A percentile compares a stretch with the other conserved stretches of the same genome.
Conservation (phyloP, 2,113 vertebrate species). For the Eonycteris spelaea region DNA sequence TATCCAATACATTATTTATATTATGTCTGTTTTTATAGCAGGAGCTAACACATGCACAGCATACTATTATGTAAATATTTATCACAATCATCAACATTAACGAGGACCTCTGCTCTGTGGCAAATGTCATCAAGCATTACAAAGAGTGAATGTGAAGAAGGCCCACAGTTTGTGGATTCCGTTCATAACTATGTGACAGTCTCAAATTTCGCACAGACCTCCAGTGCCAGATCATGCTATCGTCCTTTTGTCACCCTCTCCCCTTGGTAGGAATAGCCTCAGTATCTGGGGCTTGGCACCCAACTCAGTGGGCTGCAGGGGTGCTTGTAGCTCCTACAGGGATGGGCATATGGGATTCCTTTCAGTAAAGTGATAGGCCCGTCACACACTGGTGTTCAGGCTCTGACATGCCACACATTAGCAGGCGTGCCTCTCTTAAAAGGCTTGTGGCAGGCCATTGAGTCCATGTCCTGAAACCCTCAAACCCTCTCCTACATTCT, state of each 20-base stretch:
- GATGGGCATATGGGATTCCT: conserved; percentile 56
- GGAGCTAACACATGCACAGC: background rate
- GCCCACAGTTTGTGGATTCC: conserved; percentile 28
- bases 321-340: background rate
- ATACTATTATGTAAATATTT: background rate
- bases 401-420: conserved; percentile 74
- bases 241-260: conserved; percentile 20
- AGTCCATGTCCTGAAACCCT: background rate
- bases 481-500: background rate
- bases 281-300: background rate
- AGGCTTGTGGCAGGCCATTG: conserved; percentile 48
- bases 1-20: background rate
- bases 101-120: background rate
- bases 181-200: background rate
- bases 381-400: conserved; percentile 62
- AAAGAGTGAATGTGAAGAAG: background rate
- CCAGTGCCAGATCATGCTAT: background rate
- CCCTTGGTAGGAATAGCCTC: background rate
- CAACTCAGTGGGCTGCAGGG: conserved; percentile 39
- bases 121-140: background rate
- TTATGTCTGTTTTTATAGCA: conserved; percentile 1
- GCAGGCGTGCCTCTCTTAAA: conserved; percentile 39
- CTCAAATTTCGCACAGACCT: background rate
- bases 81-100: conserved; percentile 28
- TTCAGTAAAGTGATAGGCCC: conserved; percentile 63